Evolutionary conservation across 2,113 vertebrate species (phyloP), one percentile per base, ranked within the genome.

Genomic region (Anas platyrhynchos): DNA sequence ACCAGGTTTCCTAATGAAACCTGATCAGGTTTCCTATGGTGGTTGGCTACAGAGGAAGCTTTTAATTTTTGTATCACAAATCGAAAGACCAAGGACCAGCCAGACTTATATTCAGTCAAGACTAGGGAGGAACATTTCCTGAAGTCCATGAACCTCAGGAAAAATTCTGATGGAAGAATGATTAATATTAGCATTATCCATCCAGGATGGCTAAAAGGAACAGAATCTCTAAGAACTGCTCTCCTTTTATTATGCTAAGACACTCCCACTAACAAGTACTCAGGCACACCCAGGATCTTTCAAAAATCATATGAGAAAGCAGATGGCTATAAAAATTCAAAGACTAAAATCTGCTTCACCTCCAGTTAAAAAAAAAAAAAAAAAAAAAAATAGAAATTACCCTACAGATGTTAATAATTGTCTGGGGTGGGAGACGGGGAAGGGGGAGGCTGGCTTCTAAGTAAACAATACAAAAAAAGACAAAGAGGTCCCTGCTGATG

Each of bases 301-400:
- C 48, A 83, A 91, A 91, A 93, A 83, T 91, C 58, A 20, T 50
- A 77, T 58, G 50, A 76, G 79, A 93, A 93, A 91, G 79, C 93
- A 96, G 89, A 95, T 94, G 94, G 88, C 91, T 94, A 95, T 96
- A 97, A 95, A 97, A 96, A 97, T 86, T 95, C 93, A 97, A 96
- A 95, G 86, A 91, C 61, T 91, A 91, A 96, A 92, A 89, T 91
- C 93, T 93, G 88, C 22, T 97, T 91, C 74, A 96, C 95, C 84
- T 91, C 74, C 67, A 94, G 44, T 43, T 52, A 3, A 31, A 84
- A 72, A 78, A 66, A 65, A 27, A 43, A 75, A 38, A 38, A 38
- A 38, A 41, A 58, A 7, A 44, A 85, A 65, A 8, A 46, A 18
- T 43, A 86, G 76, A 80, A 94, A 93, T 94, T 91, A 94, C 43